Percentiles rank a stretch among this genome's conserved stretches.
Conservation (phyloP, 1,140 invertebrate species). For the Sogatella furcifera region DNA sequence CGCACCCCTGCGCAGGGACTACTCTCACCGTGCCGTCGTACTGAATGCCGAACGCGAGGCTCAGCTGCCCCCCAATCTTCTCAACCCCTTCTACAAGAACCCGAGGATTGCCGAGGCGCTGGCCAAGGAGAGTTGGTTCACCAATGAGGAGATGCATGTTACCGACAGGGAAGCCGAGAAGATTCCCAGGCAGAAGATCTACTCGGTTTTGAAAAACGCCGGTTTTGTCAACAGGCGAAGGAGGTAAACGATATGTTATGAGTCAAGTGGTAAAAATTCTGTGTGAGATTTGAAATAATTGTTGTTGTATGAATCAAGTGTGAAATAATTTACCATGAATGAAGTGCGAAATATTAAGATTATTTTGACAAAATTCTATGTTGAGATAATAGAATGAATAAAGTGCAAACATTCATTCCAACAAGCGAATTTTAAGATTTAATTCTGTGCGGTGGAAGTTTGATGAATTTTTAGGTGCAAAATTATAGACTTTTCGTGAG, state of each 20-base stretch:
- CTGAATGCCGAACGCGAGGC: constrained; percentile 45
- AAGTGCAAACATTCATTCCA: no score
- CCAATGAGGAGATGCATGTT: constrained; percentile 37
- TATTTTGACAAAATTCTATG: no score
- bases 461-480: no score
- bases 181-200: constrained; percentile 62
- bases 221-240: constrained; percentile 38
- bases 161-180: constrained; percentile 63
- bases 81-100: constrained; percentile 66
- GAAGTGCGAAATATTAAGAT: no score
- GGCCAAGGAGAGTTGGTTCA: constrained; percentile 62
- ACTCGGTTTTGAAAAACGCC: constrained; percentile 56
- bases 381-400: no score
- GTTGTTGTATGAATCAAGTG: no score
- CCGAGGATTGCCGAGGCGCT: constrained; percentile 53
- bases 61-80: constrained; percentile 43
- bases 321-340: no score
- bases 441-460: no score
- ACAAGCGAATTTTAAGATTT: no score
- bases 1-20: not conserved
- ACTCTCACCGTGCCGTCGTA: constrained; percentile 45
- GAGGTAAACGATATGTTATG: not conserved
- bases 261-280: not conserved
- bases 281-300: not conserved
- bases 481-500: no score